Evolutionary conservation across 2,888 invertebrate species (phyloP).

Genomic region (Drosophila lutescens): DNA sequence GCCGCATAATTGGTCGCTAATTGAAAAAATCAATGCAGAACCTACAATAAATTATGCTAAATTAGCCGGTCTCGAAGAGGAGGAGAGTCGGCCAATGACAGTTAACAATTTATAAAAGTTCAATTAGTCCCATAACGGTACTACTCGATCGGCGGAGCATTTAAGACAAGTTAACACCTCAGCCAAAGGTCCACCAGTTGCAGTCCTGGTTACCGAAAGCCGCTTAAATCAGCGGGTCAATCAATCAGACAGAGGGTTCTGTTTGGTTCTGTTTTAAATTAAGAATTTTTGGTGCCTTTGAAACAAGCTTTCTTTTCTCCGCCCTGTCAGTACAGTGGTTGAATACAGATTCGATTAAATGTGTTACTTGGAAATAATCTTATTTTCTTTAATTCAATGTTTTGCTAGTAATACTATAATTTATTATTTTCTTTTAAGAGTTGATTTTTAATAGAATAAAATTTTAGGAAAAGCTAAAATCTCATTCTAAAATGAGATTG

Average conservation of each 20-base stretch:
- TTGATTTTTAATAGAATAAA: no score
- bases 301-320: conserved; percentile 46
- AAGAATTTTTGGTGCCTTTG: conserved; percentile 54
- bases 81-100: conserved; percentile 22
- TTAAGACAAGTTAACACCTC: conserved; percentile 74
- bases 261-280: conserved; percentile 58
- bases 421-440: no score
- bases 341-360: no score
- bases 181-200: conserved; percentile 9
- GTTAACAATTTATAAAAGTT: conserved; percentile 64
- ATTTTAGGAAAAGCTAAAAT: not conserved
- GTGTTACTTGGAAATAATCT: no score
- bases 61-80: conserved; percentile 16
- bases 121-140: conserved; percentile 74
- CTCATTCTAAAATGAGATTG: not conserved
- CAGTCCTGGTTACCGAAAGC: conserved; percentile 48
- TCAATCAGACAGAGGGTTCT: conserved; percentile 70
- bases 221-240: conserved; percentile 78
- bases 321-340: conserved; percentile 46
- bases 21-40: conserved; percentile 66
- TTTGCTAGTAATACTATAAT: no score
- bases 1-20: conserved; percentile 69
- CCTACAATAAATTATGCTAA: conserved; percentile 44
- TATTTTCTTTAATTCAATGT: no score
- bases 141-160: conserved; percentile 30